These are phyloP conservation scores for Drosophila dives DNA, from an alignment of 2,888 invertebrate genomes.

Conservation along the genomic window DNA sequence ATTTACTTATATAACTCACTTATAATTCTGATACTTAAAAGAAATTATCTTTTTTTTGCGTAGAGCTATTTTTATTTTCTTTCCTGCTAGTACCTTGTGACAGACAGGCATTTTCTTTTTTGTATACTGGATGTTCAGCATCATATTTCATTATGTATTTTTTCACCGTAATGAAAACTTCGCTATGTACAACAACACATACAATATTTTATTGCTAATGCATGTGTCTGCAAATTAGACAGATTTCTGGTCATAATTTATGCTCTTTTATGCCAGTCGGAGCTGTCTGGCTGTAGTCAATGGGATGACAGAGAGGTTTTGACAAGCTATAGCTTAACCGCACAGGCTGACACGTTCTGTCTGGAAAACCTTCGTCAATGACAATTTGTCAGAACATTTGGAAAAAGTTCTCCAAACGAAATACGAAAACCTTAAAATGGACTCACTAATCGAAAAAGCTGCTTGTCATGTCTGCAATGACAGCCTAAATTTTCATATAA, in stretches of 20 bases:
- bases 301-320: slow-evolving; percentile 56
- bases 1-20: too few species aligned
- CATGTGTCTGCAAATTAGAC: slow-evolving; percentile 43
- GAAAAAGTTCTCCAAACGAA: slow-evolving; percentile 26
- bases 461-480: slow-evolving; percentile 31
- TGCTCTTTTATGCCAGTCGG: slow-evolving; percentile 7
- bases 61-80: slow-evolving; percentile 24
- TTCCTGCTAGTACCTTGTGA: slow-evolving; percentile 15
- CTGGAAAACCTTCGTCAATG: slow-evolving; percentile 54
- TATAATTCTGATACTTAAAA: slow-evolving; percentile 43
- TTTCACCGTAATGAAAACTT: slow-evolving; percentile 54
- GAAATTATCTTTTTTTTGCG: slow-evolving; percentile 52
- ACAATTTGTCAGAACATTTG: slow-evolving; percentile 36
- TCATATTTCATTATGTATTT: slow-evolving; percentile 74
- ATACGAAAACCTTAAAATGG: slow-evolving; percentile 42
- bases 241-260: slow-evolving; percentile 66
- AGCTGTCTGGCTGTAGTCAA: slow-evolving; percentile 36
- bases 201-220: slow-evolving; percentile 59
- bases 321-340: slow-evolving; percentile 56
- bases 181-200: slow-evolving; percentile 27
- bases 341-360: slow-evolving; percentile 26
- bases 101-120: neutral
- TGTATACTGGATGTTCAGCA: slow-evolving; percentile 12
- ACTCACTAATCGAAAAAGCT: slow-evolving; percentile 34
- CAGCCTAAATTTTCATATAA: slow-evolving; percentile 21